Percentiles rank a stretch among this genome's conserved stretches.
Conservation (phyloP, 2,888 invertebrate genomes). For the Phortica okadai region DNA sequence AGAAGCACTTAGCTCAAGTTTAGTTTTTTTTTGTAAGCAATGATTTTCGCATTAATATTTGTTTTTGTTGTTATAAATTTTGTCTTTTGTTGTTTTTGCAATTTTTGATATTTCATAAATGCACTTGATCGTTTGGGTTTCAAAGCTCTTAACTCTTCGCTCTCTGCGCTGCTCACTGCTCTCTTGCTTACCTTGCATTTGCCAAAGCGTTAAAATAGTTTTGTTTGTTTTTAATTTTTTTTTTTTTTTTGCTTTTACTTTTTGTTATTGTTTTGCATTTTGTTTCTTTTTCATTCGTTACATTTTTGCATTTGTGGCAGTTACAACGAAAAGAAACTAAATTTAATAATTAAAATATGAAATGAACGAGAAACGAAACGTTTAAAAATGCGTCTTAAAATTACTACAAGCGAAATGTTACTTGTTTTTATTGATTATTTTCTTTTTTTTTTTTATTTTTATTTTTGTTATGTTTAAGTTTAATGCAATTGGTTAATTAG, state of each 20-base stretch:
- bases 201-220: neutral
- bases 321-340: slow-evolving; percentile 7
- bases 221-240: slow-evolving; percentile 8
- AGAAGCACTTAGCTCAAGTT: neutral
- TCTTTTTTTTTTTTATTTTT: neutral
- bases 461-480: neutral
- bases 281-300: slow-evolving; percentile 16
- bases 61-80: neutral
- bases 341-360: slow-evolving; percentile 2
- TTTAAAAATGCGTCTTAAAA: neutral
- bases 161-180: neutral
- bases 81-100: slow-evolving; percentile 24
- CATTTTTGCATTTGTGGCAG: slow-evolving; percentile 38
- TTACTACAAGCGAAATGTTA: neutral
- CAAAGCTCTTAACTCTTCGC: slow-evolving; percentile 14
- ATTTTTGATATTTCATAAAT: slow-evolving; percentile 49
- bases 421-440: too few species aligned
- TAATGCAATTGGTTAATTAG: neutral
- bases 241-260: slow-evolving; percentile 16
- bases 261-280: neutral
- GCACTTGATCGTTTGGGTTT: slow-evolving; percentile 55
- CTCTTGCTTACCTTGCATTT: neutral
- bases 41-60: neutral
- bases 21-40: slow-evolving; percentile 14
- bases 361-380: neutral